Base-by-base conservation (phyloP, 2,113 vertebrate species). In the Ellobius talpinus region DNA sequence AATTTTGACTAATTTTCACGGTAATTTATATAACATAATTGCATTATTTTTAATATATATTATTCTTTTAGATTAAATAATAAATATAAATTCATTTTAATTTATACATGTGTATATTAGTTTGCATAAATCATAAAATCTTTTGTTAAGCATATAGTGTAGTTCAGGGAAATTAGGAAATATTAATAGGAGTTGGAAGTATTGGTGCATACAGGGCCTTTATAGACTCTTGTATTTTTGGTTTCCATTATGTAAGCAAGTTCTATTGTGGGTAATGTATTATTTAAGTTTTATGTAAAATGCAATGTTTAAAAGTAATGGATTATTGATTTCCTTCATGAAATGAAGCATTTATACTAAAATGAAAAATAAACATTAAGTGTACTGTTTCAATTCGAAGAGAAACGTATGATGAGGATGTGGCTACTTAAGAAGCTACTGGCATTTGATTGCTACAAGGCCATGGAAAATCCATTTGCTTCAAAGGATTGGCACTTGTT, bases 251-350 rank as follows among this genome's bases (percentile, higher is more conserved):
- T 45, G 73, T 29, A 86, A 4, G 21, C 87, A 61, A 76, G 26
- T 74, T 95, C 76, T 77, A 33, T 79, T 66, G 84, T 63, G 68
- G 31, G 85, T 85, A 29, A 94, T 84, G 8, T 61, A 29, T 91
- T 77, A 81, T 89, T 95, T 36, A 88, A 74, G 3, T 81, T 90
- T 96, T 42, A 65, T 92, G n/a, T 73, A 68, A 77, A 92, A 78
- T 33, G n/a, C 47, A 66, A 65, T 33, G 72, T 97, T 96, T 93
- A 91, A 47, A 89, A 89, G 79, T 33, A 70, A 42, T 91, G 24
- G 14, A 31, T 86, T 87, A 97, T 77, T 85, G 55, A 72, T 91
- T 78, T 61, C 23, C 1, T 47, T 23, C 10, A 50, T 82, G 66
- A 95, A 91, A 78, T 84, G 26, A 93, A 90, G 72, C 14, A 82